Evolutionary conservation across 2,888 invertebrate genomes (phyloP), one percentile per base, ranked within the genome.

Genomic region (Troglohyphantes excavatus): DNA sequence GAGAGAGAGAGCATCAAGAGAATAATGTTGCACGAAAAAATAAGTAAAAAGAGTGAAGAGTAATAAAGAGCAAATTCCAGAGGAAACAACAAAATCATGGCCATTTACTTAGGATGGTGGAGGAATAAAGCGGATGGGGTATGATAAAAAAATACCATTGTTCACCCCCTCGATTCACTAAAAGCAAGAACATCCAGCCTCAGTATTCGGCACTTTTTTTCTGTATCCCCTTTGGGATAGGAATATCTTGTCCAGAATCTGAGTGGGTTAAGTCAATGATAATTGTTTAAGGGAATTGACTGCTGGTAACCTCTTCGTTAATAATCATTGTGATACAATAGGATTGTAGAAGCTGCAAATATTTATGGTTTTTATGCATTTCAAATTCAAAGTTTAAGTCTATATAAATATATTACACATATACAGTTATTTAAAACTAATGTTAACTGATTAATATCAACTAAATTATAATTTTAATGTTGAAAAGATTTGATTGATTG

Each of bases 51-150:
- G 46, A 67, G 75, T 46, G 75, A 39, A 27, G 43, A 76, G 88
- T 88, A 88, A 88, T 88, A 88, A 88, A 82, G 82, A 82, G 88
- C 75, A 88, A 88, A 88, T 82, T 88, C 85, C 73, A 33, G 76
- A 82, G 68, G 61, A 78, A 86, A 86, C 82, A 82, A 88, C 81
- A 76, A 88, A 88, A 88, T 82, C 88, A 82, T 67, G 73, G 88
- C 88, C 75, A 88, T 88, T 88, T 88, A 88, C 88, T 88, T 81
- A 88, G 88, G 82, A 76, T 75, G 70, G 75, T 59, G 76, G 63
- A 68, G 75, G 82, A 88, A 76, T 59, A 82, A 82, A 68, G 68
- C 23, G 43, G 72, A 63, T 61, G 61, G 23, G 21, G 53, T 33
- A 76, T 73, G 67, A 33, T 68, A 59, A 27, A 82, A 61, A 61